A percentile compares a stretch with the other conserved stretches of the same genome.
phyloP scores from a whole-genome alignment of 2,797 vertebrate species.

The Chaenodraco wilsoni region DNA sequence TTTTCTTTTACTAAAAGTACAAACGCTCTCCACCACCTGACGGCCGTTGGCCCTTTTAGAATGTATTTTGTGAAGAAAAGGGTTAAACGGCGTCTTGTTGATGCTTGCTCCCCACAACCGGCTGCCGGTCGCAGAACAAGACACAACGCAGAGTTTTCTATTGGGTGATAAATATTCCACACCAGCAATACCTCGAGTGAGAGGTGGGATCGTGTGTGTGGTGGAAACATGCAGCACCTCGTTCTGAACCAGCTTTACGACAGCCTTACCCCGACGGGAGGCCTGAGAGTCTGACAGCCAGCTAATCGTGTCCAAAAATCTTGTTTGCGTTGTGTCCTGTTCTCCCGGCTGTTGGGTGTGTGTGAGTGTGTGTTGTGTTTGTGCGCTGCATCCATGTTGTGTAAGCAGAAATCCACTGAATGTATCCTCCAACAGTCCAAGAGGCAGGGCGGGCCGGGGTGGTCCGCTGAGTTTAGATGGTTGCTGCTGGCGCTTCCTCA shows the following conservation, averaged over 20 bases:
- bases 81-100: constrained; percentile 65
- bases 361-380: constrained; percentile 58
- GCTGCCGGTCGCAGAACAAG: constrained; percentile 38
- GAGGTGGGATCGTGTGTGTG: constrained; percentile 23
- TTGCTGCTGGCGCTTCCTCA: constrained; percentile 71
- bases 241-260: constrained; percentile 20
- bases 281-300: neutral
- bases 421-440: constrained; percentile 92
- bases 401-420: constrained; percentile 86
- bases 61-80: constrained; percentile 85
- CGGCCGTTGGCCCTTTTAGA: constrained; percentile 77
- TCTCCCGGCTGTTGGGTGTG: constrained; percentile 40
- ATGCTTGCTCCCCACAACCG: constrained; percentile 39
- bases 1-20: constrained; percentile 67
- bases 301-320: neutral
- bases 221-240: constrained; percentile 12
- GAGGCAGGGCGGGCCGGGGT: constrained; percentile 85
- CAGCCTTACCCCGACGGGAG: neutral
- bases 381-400: constrained; percentile 72
- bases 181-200: constrained; percentile 19
- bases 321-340: constrained; percentile 16
- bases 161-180: constrained; percentile 21
- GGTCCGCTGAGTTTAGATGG: constrained; percentile 84
- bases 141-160: constrained; percentile 9
- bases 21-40: constrained; percentile 70